A percentile compares a stretch with the other conserved stretches of the same genome.
phyloP scores from a whole-genome alignment of 2,113 vertebrate genomes.

The Albula goreensis region DNA sequence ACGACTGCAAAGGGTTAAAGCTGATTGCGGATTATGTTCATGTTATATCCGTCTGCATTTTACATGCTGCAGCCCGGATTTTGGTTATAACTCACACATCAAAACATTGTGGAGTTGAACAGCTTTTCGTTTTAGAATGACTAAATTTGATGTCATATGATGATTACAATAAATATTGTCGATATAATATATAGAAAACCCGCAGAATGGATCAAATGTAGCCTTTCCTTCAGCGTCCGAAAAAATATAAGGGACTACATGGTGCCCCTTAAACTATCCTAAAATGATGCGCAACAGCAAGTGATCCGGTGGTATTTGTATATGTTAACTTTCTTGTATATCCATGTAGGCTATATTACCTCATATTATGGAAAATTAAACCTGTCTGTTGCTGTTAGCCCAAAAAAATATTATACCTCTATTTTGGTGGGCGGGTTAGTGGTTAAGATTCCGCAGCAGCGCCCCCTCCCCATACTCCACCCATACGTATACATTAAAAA shows the following conservation, averaged over 20 bases:
- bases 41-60: background rate
- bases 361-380: background rate
- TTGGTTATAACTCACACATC: background rate
- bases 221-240: background rate
- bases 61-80: background rate
- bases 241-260: background rate
- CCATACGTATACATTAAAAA: conserved; percentile 57
- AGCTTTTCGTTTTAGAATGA: background rate
- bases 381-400: background rate
- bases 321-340: background rate
- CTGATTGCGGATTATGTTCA: conserved; percentile 15
- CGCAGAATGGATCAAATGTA: background rate
- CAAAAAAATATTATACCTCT: background rate
- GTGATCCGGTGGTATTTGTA: background rate
- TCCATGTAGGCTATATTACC: background rate
- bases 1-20: conserved; percentile 14
- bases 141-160: background rate
- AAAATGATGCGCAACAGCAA: background rate
- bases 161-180: background rate
- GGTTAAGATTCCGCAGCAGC: conserved; percentile 64
- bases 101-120: background rate
- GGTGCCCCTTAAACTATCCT: background rate
- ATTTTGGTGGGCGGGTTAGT: conserved; percentile 58
- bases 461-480: conserved; percentile 59
- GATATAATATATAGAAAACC: background rate